Conservation (phyloP, 1,140 invertebrate species). For the Drosophila nasuta region DNA sequence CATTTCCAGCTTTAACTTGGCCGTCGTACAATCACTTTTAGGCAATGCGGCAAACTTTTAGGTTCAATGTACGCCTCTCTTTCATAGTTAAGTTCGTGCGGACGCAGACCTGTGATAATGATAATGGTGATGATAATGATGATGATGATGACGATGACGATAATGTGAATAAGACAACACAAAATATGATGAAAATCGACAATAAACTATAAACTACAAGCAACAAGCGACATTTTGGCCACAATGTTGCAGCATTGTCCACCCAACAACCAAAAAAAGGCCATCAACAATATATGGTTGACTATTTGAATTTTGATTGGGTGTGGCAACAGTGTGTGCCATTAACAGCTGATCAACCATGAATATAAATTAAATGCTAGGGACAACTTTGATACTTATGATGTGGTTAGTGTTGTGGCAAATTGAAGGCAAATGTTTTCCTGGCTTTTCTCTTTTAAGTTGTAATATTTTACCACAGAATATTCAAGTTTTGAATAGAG, state of each 20-base stretch:
- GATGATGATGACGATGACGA: constrained; percentile 42
- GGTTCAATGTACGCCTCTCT: constrained; percentile 62
- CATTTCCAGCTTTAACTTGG: constrained; percentile 30
- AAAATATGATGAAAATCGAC: constrained; percentile 57
- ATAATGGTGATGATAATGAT: constrained; percentile 44
- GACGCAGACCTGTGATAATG: constrained; percentile 49
- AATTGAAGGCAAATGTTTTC: background rate
- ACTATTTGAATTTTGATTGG: constrained; percentile 11
- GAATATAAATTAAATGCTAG: constrained; percentile 12
- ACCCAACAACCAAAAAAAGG: background rate
- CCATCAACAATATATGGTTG: constrained; percentile 19
- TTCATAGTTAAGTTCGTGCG: constrained; percentile 55
- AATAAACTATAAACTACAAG: constrained; percentile 57
- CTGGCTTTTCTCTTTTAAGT: background rate
- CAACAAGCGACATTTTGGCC: constrained; percentile 39
- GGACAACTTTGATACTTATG: background rate
- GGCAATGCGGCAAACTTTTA: constrained; percentile 34
- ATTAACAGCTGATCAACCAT: constrained; percentile 21
- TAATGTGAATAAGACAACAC: constrained; percentile 28
- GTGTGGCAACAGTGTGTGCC: constrained; percentile 21
- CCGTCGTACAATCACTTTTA: constrained; percentile 70
- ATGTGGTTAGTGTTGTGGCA: background rate
- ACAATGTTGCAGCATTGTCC: constrained; percentile 54
- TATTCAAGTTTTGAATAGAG: too few relatives aligned
- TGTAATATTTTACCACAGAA: too few relatives aligned